Base-by-base conservation (phyloP, 2,888 invertebrate species). In the Fragum sueziense region DNA sequence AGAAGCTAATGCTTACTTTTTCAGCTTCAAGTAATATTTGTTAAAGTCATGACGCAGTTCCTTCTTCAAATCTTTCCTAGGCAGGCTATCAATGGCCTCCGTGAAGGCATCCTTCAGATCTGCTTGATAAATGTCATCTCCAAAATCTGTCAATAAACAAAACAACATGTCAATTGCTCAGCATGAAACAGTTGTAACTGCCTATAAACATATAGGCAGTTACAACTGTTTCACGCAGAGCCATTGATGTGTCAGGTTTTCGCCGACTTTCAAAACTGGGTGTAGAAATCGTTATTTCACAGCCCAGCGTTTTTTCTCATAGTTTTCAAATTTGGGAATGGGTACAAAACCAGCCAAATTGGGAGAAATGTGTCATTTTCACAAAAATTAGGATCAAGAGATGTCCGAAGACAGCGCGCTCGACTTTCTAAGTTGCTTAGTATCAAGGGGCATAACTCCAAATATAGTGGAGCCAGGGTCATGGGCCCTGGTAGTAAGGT, bases 1-100 rank as follows among this genome's bases (percentile, higher is more conserved):
- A n/a, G n/a, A n/a, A n/a, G n/a, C n/a, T n/a, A n/a, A n/a, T n/a
- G 61, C 82, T 68, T 84, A 88, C 88, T 71, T 86, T 57, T 83
- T 76, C n/a, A 88, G 70, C 29, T 72, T 78, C 31, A 74, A 73
- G 11, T 80, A 65, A 65, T 85, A 79, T 57, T 76, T 82, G n/a
- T 82, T 71, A 74, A 82, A 76, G 61, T 86, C 80, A 29, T 61
- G 22, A 41, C 71, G 76, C 14, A 89, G 79, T 29, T 80, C 77
- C 33, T 67, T 70, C 62, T 79, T 71, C 11, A 88, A 65, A 54
- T 76, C 71, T 27, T 82, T 71, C 6, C 79, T 78, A 51, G 86
- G 80, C 20, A 88, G 51, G 14, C 65, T 79, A 9, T 76, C 61
- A 14, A 87, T 75, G 20, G 87, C 86, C 25, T 77, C 67, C 37